Percentiles rank a stretch among this genome's conserved stretches.
These are phyloP conservation scores for Chamaea fasciata DNA, from an alignment of 2,113 vertebrate genomes.

Conservation along the genomic window DNA sequence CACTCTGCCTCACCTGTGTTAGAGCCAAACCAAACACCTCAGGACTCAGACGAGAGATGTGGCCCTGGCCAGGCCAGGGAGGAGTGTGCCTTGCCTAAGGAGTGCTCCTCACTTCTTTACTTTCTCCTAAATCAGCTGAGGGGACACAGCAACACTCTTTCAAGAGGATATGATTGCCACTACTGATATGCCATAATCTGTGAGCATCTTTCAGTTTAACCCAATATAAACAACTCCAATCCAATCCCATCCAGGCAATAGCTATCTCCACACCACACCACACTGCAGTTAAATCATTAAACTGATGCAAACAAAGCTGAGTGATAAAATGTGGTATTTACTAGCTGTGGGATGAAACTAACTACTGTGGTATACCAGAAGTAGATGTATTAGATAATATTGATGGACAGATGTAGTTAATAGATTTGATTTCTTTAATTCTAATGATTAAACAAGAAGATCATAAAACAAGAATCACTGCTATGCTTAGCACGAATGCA, in stretches of 20 bases:
- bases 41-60: not conserved
- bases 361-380: not conserved
- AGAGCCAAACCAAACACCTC: not conserved
- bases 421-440: not conserved
- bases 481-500: not conserved
- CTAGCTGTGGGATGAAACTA: not conserved
- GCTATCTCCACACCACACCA: not conserved
- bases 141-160: not conserved
- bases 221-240: not conserved
- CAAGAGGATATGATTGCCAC: not conserved
- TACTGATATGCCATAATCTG: not conserved
- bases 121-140: not conserved
- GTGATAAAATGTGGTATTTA: not conserved
- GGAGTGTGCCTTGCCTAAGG: not conserved
- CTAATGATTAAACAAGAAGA: not conserved
- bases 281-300: not conserved
- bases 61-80: not conserved
- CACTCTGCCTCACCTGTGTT: accelerated
- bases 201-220: not conserved
- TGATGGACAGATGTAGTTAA: not conserved
- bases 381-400: not conserved
- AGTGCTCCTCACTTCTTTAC: not conserved
- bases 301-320: not conserved
- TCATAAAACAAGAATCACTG: not conserved
- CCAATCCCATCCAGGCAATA: not conserved